These are phyloP conservation scores for Paraplagusia blochii DNA, from an alignment of 2,113 vertebrate genomes.

Conservation along the genomic window DNA sequence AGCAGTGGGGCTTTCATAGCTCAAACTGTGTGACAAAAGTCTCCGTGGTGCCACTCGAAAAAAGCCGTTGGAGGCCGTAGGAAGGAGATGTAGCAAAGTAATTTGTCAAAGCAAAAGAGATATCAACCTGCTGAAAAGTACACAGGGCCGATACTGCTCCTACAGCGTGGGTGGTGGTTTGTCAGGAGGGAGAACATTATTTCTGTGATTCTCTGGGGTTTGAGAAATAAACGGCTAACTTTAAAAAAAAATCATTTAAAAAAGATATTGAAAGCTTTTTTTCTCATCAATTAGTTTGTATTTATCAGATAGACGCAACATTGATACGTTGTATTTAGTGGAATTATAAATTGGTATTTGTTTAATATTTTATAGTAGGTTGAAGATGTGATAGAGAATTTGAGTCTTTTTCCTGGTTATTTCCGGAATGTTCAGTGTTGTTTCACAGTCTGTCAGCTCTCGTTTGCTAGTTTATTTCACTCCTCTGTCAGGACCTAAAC, in stretches of 20 bases:
- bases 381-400: neutral
- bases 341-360: too few relatives aligned
- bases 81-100: slow-evolving; percentile 44
- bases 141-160: slow-evolving; percentile 24
- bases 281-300: too few relatives aligned
- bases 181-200: slow-evolving; percentile 9
- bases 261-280: too few relatives aligned
- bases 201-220: slow-evolving; percentile 7
- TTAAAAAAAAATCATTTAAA: too few relatives aligned
- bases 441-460: slow-evolving; percentile 5
- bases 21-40: slow-evolving; percentile 47
- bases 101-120: slow-evolving; percentile 39
- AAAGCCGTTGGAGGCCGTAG: slow-evolving; percentile 26
- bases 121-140: slow-evolving; percentile 25
- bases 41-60: slow-evolving; percentile 34
- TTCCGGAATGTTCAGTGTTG: neutral
- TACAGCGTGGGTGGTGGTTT: neutral
- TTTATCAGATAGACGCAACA: too few relatives aligned
- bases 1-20: slow-evolving; percentile 39
- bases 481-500: slow-evolving; percentile 41
- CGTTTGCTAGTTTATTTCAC: slow-evolving; percentile 22
- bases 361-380: too few relatives aligned
- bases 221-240: neutral
- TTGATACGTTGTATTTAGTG: too few relatives aligned
- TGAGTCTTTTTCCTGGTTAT: neutral